Evolutionary conservation across 2,888 invertebrate genomes (phyloP).

Genomic region (Proisotoma minuta): DNA sequence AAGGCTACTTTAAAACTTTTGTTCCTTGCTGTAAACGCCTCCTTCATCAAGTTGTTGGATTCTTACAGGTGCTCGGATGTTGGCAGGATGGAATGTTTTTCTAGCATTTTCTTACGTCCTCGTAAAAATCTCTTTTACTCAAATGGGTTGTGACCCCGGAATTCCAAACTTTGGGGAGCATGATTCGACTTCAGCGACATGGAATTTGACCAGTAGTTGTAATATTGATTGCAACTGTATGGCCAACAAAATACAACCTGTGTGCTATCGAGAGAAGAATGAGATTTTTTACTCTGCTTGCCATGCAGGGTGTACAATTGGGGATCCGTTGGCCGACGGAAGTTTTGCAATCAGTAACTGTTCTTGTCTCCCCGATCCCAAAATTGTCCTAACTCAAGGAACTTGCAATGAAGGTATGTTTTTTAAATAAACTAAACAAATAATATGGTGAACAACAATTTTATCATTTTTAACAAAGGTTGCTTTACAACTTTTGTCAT

Average conservation of each 20-base stretch:
- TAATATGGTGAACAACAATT: no score
- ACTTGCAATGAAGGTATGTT: constrained; percentile 57
- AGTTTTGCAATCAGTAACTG: constrained; percentile 54
- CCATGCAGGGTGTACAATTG: constrained; percentile 67
- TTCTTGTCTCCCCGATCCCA: constrained; percentile 24
- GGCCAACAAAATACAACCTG: constrained; percentile 60
- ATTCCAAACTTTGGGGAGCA: constrained; percentile 25
- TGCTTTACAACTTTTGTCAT: constrained; percentile 52
- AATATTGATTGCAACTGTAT: constrained; percentile 61
- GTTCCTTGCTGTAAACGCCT: neutral
- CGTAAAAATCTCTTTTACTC: constrained; percentile 53
- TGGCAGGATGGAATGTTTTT: constrained; percentile 62
- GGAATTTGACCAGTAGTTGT: constrained; percentile 56
- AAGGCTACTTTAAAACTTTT: constrained; percentile 12
- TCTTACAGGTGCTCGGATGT: constrained; percentile 53
- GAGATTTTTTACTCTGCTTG: constrained; percentile 67
- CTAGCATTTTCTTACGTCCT: constrained; percentile 58
- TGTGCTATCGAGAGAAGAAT: constrained; percentile 58
- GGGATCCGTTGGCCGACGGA: constrained; percentile 49
- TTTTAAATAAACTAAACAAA: no score
- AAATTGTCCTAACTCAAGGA: constrained; percentile 53
- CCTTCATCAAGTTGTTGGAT: no score
- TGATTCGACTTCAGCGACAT: constrained; percentile 20
- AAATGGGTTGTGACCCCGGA: constrained; percentile 46
- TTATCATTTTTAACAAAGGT: no score